Evolutionary conservation across 2,888 invertebrate species (phyloP), one percentile per base, ranked within the genome.

Genomic region (Thera obeliscata): DNA sequence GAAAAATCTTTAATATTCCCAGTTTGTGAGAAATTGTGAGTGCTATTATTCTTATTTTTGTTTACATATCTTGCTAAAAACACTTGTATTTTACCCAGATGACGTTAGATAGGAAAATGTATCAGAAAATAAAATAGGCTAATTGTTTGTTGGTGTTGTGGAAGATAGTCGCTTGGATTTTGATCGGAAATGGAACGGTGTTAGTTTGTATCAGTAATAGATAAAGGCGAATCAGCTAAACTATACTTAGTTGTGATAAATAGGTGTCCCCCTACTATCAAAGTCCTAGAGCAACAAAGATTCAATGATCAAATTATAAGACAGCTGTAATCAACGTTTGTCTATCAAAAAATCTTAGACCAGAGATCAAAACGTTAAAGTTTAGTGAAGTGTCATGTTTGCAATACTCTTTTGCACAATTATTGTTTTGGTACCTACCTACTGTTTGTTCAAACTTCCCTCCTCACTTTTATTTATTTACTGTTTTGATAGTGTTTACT

Each of bases 51-150:
- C 12, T 56, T 49, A 36, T 4, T 59, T 64, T 36, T 54, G 22
- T 48, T 57, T 58, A 48, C 33, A 8, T 36, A 48, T n/a, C 12
- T 41, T 50, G 22, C 12, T 22, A 5, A 5, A 12, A 50, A 50
- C 22, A 12, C 22, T 50, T 50, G 50, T 22, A 50, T 22, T 41
- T 5, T 41, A 41, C 41, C 41, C 41, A 41, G 41, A 72, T 70
- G 67, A 72, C 70, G 62, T 82, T 22, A 82, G 83, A 78, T 83
- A 83, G 81, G 77, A 80, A 81, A 82, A 79, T 76, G 68, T 78
- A 80, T 76, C 72, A 75, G 8, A 52, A 52, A 50, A 33, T 77
- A 80, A 64, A 78, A 78, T 83, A 82, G 81, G 76, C 74, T 73
- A 77, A 77, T 72, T 79, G 78, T 81, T 75, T 79, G 80, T 79